A percentile compares a stretch with the other conserved stretches of the same genome.
Evolutionary conservation across 1,140 invertebrate species (phyloP).

Genomic region (Ladona fulva): DNA sequence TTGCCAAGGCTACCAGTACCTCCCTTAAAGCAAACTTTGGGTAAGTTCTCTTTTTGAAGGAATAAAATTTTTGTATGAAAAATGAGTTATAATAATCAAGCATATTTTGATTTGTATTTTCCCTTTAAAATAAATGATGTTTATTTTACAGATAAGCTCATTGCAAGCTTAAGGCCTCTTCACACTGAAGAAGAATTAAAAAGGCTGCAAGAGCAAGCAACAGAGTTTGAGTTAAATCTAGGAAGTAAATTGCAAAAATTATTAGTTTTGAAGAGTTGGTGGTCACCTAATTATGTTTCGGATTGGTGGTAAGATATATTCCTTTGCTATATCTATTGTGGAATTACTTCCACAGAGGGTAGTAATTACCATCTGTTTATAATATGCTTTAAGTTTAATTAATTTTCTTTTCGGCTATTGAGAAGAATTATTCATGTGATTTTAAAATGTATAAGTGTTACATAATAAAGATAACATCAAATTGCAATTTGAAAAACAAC

Average conservation of each 20-base stretch:
- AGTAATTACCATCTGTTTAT: too few species aligned
- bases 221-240: conserved; percentile 37
- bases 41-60: conserved; percentile 14
- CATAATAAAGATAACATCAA: too few species aligned
- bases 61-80: neutral
- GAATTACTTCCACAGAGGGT: too few species aligned
- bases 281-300: conserved; percentile 42
- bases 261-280: conserved; percentile 42
- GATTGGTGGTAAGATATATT: conserved; percentile 43
- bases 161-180: conserved; percentile 39
- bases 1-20: conserved; percentile 42
- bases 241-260: conserved; percentile 39
- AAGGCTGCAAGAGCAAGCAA: conserved; percentile 33
- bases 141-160: conserved; percentile 28
- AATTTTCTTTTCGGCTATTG: too few species aligned
- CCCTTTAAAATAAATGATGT: neutral
- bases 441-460: too few species aligned
- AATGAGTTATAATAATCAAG: neutral
- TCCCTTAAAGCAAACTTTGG: conserved; percentile 33
- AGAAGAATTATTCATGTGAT: too few species aligned
- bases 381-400: too few species aligned
- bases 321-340: too few species aligned
- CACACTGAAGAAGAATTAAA: conserved; percentile 37
- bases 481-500: too few species aligned
- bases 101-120: neutral